Evolutionary conservation across 2,797 vertebrate species (phyloP).

Genomic region (Acanthiza pusilla): DNA sequence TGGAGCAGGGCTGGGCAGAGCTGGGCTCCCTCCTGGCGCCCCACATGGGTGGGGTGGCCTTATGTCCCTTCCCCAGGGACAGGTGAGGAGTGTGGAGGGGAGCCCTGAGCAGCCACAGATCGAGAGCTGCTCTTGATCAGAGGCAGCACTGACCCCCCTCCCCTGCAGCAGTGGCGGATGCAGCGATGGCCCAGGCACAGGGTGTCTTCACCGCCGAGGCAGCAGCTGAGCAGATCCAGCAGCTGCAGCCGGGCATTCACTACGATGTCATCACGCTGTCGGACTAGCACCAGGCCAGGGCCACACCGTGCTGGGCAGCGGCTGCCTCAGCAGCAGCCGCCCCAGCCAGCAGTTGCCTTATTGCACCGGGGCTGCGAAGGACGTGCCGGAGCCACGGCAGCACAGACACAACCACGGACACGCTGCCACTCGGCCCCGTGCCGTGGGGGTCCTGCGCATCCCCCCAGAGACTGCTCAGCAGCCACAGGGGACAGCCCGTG

Average conservation of each 20-base stretch:
- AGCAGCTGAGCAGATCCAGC: constrained; percentile 85
- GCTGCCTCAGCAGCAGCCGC: neutral
- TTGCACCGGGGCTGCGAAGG: neutral
- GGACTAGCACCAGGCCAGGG: constrained; percentile 31
- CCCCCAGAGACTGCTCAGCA: neutral
- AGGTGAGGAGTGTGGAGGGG: fast-evolving
- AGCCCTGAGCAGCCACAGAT: too few species aligned
- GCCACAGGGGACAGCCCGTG: fast-evolving
- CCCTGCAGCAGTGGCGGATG: constrained; percentile 85
- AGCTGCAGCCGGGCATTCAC: constrained; percentile 90
- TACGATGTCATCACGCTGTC: constrained; percentile 93
- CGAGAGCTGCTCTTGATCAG: fast-evolving
- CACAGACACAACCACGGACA: neutral
- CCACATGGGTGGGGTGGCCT: fast-evolving
- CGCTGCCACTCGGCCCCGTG: fast-evolving
- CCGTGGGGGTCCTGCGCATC: fast-evolving
- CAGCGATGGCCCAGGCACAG: constrained; percentile 87
- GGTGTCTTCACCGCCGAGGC: constrained; percentile 83
- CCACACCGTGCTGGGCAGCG: neutral
- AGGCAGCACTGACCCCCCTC: neutral
- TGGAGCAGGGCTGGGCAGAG: fast-evolving
- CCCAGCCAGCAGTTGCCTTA: constrained; percentile 53
- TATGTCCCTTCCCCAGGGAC: fast-evolving
- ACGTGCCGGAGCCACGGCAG: fast-evolving
- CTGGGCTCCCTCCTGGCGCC: neutral